phyloP scores from a whole-genome alignment of 2,797 vertebrate genomes.

The Myoxocephalus aenaeus region DNA sequence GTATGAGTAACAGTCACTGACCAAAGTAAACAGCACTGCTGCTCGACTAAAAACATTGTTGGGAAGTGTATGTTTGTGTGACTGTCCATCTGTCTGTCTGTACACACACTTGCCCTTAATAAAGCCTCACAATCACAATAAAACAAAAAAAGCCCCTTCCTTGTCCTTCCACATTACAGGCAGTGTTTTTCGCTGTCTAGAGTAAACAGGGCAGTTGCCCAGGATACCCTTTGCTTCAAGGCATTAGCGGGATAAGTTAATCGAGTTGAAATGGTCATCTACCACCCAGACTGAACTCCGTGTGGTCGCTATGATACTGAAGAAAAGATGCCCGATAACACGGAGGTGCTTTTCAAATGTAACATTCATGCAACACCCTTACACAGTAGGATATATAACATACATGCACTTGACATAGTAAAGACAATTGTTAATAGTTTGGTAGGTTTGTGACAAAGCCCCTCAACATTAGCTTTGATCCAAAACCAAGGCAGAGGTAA shows the following conservation, averaged over 20 bases:
- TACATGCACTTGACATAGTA: background rate
- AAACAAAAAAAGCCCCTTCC: conserved; percentile 38
- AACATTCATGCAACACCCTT: background rate
- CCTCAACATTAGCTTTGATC: background rate
- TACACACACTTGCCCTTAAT: conserved; percentile 41
- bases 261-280: conserved; percentile 52
- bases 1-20: conserved; percentile 29
- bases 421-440: background rate
- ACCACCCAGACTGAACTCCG: conserved; percentile 41
- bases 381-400: background rate
- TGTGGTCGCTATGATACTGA: conserved; percentile 32
- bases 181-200: conserved; percentile 6
- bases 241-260: conserved; percentile 51
- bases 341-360: background rate
- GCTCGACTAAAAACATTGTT: conserved; percentile 36
- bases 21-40: conserved; percentile 28
- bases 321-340: conserved; percentile 10
- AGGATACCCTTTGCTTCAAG: conserved; percentile 49
- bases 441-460: background rate
- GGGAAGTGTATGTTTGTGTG: conserved; percentile 35
- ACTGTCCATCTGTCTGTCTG: conserved; percentile 11
- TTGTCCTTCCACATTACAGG: conserved; percentile 39
- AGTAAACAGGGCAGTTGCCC: conserved; percentile 55
- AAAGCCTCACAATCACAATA: conserved; percentile 33
- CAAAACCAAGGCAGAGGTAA: background rate